Evolutionary conservation across 1,140 invertebrate species (phyloP).

Genomic region (Hetaerina americana): DNA sequence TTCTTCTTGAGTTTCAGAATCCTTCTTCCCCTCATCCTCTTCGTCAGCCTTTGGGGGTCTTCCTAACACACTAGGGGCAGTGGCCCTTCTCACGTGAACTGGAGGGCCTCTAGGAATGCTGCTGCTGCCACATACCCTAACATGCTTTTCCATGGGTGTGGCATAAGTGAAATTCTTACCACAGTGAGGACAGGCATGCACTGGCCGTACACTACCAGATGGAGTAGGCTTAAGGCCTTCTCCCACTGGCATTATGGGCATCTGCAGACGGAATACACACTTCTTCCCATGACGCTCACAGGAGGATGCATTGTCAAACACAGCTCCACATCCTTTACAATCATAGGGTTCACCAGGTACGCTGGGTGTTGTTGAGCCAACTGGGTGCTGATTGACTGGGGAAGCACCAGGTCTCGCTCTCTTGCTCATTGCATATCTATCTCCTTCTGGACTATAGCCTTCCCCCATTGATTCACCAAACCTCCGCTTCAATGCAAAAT

Average conservation of each 20-base stretch:
- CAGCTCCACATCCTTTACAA: conserved; percentile 6
- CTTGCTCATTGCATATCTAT: background rate
- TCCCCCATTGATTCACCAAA: background rate
- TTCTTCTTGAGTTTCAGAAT: background rate
- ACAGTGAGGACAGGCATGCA: background rate
- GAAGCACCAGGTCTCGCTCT: background rate
- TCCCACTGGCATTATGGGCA: background rate
- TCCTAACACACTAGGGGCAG: background rate
- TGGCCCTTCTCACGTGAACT: background rate
- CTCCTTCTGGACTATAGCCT: background rate
- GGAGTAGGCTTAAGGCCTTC: background rate
- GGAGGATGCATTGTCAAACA: conserved; percentile 5
- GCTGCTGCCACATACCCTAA: background rate
- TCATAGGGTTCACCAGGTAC: background rate
- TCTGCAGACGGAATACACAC: background rate
- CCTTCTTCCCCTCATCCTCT: background rate
- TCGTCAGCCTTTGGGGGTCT: background rate
- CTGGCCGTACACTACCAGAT: background rate
- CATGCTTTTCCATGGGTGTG: conserved; percentile 4
- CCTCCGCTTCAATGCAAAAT: background rate
- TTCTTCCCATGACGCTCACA: conserved; percentile 8
- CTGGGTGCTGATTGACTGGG: background rate
- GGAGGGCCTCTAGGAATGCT: background rate
- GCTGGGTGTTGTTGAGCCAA: background rate
- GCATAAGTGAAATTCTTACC: conserved; percentile 1